Conservation (phyloP, 1,140 invertebrate species). For the Drosophila punjabiensis region DNA sequence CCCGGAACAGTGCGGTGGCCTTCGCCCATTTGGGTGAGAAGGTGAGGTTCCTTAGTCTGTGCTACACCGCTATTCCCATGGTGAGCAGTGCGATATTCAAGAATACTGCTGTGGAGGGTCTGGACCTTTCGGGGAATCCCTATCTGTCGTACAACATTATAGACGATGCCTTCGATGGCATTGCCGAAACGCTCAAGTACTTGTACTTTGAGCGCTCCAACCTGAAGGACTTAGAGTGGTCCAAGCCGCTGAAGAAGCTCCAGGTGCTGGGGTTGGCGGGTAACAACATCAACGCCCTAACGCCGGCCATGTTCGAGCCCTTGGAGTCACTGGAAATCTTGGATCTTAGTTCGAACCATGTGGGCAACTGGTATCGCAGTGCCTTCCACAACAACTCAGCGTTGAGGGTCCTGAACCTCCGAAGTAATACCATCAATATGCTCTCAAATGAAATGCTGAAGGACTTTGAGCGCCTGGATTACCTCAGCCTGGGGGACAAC, state of each 20-base stretch:
- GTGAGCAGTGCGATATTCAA: constrained; percentile 82
- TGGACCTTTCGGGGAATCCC: constrained; percentile 87
- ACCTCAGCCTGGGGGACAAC: constrained; percentile 86
- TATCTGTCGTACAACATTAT: constrained; percentile 73
- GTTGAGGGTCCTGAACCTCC: constrained; percentile 85
- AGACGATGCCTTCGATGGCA: constrained; percentile 76
- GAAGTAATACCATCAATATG: constrained; percentile 86
- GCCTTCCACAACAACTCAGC: constrained; percentile 81
- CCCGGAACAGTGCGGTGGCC: constrained; percentile 76
- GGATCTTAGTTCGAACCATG: constrained; percentile 86
- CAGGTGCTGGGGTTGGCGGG: constrained; percentile 84
- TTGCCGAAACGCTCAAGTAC: constrained; percentile 85
- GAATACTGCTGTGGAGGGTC: constrained; percentile 84
- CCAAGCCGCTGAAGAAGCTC: constrained; percentile 83
- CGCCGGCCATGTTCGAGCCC: constrained; percentile 49
- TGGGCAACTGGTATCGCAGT: constrained; percentile 86
- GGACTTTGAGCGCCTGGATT: constrained; percentile 81
- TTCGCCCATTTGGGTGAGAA: constrained; percentile 80
- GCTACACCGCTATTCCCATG: constrained; percentile 84
- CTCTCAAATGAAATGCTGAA: constrained; percentile 86
- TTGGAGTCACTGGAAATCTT: constrained; percentile 85
- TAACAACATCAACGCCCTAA: constrained; percentile 85
- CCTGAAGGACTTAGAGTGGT: constrained; percentile 79
- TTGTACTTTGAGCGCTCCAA: constrained; percentile 85
- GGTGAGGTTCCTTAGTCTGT: constrained; percentile 86